Conservation (phyloP, 2,888 invertebrate species). For the Caenorhabditis sp. region DNA sequence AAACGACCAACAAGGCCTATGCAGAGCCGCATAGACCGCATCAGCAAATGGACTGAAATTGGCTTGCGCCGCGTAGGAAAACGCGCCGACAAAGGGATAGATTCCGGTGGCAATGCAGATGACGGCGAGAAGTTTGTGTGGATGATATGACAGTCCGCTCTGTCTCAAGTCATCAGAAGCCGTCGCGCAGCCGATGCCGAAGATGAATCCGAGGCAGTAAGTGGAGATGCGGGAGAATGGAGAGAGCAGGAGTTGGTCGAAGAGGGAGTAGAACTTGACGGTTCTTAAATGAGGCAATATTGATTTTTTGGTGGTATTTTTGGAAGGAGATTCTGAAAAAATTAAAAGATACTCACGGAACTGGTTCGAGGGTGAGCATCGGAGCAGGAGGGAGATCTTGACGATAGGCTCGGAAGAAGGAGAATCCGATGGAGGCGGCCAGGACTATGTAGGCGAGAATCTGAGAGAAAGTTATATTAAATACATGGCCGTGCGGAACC, state of each 20-base stretch:
- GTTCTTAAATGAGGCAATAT: conserved; percentile 39
- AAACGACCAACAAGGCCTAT: conserved; percentile 77
- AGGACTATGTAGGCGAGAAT: conserved; percentile 41
- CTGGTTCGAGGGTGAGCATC: conserved; percentile 72
- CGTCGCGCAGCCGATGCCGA: conserved; percentile 68
- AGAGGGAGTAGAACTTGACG: conserved; percentile 47
- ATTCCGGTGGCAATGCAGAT: conserved; percentile 41
- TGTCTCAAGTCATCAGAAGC: conserved; percentile 39
- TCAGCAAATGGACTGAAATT: conserved; percentile 50
- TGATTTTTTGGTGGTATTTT: no score
- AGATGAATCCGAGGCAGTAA: conserved; percentile 72
- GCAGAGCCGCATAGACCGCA: conserved; percentile 75
- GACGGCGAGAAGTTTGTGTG: conserved; percentile 46
- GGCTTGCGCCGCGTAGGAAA: conserved; percentile 55
- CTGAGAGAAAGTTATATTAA: no score
- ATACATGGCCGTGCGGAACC: no score
- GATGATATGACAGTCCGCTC: conserved; percentile 44
- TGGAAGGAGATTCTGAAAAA: no score
- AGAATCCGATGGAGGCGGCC: conserved; percentile 48
- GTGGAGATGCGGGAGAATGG: conserved; percentile 55
- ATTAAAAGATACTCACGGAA: no score
- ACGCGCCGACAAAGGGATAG: conserved; percentile 62
- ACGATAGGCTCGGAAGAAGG: conserved; percentile 57
- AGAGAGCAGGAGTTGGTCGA: conserved; percentile 63
- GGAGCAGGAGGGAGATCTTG: conserved; percentile 72